Base-by-base conservation (phyloP, 1,140 invertebrate genomes). In the Drosophila mauritiana region DNA sequence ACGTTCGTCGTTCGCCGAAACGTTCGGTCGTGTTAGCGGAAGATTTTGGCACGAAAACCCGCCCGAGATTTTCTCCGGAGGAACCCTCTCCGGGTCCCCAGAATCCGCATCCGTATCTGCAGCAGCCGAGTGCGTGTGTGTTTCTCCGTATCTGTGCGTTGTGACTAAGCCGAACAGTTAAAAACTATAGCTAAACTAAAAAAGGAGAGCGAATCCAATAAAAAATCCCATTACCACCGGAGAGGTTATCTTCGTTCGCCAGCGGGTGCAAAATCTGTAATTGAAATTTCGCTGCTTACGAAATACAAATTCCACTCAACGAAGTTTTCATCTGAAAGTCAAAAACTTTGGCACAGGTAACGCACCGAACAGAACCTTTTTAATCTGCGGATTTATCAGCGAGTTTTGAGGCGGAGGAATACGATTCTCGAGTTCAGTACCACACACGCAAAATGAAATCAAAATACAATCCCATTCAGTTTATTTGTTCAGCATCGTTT, bases 401-500 rank as follows among this genome's bases (percentile, higher is more conserved):
- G 52, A 56, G 57, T 72, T 37, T 11, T 3, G 6, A 0, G 7
- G 34, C 25, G 65, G 40, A 27, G 62, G 22, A 22, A 49, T 49
- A 36, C 36, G 61, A 61, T 69, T 80, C 58, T 69, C 68, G 54
- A 63, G 63, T 55, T 74, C 65, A 57, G 58, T 64, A 55, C 74
- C 59, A 42, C 62, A 67, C 64, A 61, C 64, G 55, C 20, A 11
- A 70, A 86, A 85, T 88, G 73, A 88, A 85, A 88, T 85, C 69
- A 86, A 86, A 80, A 83, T 84, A 75, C 69, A 80, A 80, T 78
- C 51, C 42, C 73, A 88, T 88, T 88, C 70, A 76, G 78, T 88
- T 79, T 76, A 82, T 88, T 82, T 82, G 82, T 72, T 78, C 49
- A 82, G 72, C 74, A 78, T 73, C 73, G 68, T 67, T 48, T 54